phyloP scores from a whole-genome alignment of 1,140 invertebrate genomes.

The Ooceraea biroi region DNA sequence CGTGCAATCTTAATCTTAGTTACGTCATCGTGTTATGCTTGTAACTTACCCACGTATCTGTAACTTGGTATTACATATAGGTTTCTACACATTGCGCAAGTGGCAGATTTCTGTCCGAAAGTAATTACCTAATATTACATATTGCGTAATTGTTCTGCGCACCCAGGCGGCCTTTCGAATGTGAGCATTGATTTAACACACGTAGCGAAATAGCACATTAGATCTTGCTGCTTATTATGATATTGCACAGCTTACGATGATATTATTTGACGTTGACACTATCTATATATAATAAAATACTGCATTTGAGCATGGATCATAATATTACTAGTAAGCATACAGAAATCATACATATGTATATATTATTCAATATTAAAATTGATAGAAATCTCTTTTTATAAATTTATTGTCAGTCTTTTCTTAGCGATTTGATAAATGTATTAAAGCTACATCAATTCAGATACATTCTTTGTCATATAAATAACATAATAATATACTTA shows the following conservation, averaged over 20 bases:
- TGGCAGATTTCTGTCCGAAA: conserved; percentile 76
- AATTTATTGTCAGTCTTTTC: conserved; percentile 7
- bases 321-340: conserved; percentile 15
- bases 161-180: conserved; percentile 84
- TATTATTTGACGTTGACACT: conserved; percentile 13
- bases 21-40: conserved; percentile 40
- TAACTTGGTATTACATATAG: conserved; percentile 59
- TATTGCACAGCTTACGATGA: conserved; percentile 51
- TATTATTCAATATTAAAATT: conserved; percentile 1
- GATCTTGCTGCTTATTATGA: conserved; percentile 69
- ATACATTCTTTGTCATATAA: conserved; percentile 2
- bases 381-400: conserved; percentile 7
- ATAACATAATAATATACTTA: too few species aligned
- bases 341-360: conserved; percentile 15
- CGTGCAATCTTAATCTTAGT: conserved; percentile 44
- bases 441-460: neutral
- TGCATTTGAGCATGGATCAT: conserved; percentile 62
- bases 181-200: conserved; percentile 84
- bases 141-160: conserved; percentile 81
- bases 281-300: conserved; percentile 48
- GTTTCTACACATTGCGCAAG: conserved; percentile 73
- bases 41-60: conserved; percentile 52
- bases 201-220: conserved; percentile 77
- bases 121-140: conserved; percentile 80
- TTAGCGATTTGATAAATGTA: neutral